Conservation (phyloP, 1,140 invertebrate genomes). For the Plodia interpunctella region DNA sequence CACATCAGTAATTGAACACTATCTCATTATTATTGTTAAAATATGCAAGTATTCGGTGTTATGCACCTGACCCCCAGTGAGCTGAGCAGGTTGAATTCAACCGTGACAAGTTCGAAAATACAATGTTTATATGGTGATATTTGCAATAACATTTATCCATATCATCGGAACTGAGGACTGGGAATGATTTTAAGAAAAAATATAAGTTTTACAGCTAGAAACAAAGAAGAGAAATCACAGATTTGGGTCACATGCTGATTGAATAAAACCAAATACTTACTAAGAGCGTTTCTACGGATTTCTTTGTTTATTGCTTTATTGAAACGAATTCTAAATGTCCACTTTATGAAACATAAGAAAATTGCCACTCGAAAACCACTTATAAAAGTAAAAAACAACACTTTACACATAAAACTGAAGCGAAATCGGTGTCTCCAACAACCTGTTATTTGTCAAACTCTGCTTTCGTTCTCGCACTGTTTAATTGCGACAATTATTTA, state of each 20-base stretch:
- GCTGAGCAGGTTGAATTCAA: slow-evolving; percentile 56
- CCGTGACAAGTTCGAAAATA: slow-evolving; percentile 54
- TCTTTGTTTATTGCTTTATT: slow-evolving; percentile 12
- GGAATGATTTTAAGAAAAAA: slow-evolving; percentile 11
- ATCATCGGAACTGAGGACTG: neutral
- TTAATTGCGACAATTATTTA: slow-evolving; percentile 46
- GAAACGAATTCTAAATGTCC: slow-evolving; percentile 11
- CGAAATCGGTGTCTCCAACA: slow-evolving; percentile 72
- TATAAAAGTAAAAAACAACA: slow-evolving; percentile 42
- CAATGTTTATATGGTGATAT: slow-evolving; percentile 26
- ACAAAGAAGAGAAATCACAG: slow-evolving; percentile 75
- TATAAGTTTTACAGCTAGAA: slow-evolving; percentile 36
- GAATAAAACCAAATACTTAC: slow-evolving; percentile 27
- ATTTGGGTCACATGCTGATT: slow-evolving; percentile 81
- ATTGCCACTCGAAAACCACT: slow-evolving; percentile 18
- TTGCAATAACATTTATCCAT: neutral
- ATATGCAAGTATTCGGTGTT: slow-evolving; percentile 17
- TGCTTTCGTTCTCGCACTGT: slow-evolving; percentile 56
- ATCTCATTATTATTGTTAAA: slow-evolving; percentile 1
- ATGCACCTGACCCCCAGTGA: slow-evolving; percentile 43
- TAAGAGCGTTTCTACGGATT: neutral
- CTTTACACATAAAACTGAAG: slow-evolving; percentile 50
- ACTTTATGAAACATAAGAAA: slow-evolving; percentile 19
- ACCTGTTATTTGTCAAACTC: slow-evolving; percentile 73
- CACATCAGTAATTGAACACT: neutral